These are phyloP conservation scores for Ommatoiulus sabulosus DNA, from an alignment of 2,888 invertebrate genomes.

Conservation along the genomic window DNA sequence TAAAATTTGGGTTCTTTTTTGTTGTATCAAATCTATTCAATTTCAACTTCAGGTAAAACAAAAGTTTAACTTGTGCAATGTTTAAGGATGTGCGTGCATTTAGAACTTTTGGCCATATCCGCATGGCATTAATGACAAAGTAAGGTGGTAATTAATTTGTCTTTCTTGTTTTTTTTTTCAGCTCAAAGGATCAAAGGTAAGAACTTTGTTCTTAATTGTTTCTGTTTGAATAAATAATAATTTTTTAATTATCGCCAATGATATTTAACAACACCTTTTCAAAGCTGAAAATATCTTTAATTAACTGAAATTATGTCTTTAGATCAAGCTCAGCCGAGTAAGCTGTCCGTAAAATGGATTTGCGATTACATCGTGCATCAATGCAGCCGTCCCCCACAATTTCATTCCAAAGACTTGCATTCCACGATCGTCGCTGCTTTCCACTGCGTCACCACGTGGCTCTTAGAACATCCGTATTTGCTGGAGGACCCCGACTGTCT, in stretches of 20 bases:
- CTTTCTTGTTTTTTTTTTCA: slow-evolving; percentile 44
- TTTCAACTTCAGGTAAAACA: no score
- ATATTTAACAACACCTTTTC: neutral
- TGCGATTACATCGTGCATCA: slow-evolving; percentile 98
- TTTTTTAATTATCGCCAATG: neutral
- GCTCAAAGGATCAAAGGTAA: slow-evolving; percentile 58
- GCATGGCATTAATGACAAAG: neutral
- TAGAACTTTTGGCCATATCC: neutral
- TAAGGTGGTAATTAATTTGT: neutral
- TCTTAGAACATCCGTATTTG: slow-evolving; percentile 89
- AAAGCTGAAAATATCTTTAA: neutral
- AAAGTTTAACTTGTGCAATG: no score
- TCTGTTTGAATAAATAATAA: neutral
- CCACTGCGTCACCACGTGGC: slow-evolving; percentile 79
- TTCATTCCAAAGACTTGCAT: slow-evolving; percentile 92
- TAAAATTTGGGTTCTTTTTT: no score
- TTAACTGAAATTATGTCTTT: slow-evolving; percentile 60
- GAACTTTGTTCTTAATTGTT: neutral
- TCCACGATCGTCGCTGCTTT: slow-evolving; percentile 84
- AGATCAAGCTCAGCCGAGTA: slow-evolving; percentile 86
- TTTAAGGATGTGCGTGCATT: no score
- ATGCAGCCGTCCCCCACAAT: slow-evolving; percentile 92
- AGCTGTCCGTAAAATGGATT: slow-evolving; percentile 95
- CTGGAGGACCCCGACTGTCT: slow-evolving; percentile 92
- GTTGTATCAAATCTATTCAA: no score